Evolutionary conservation across 2,113 vertebrate species (phyloP).

Genomic region (Cettia cetti): DNA sequence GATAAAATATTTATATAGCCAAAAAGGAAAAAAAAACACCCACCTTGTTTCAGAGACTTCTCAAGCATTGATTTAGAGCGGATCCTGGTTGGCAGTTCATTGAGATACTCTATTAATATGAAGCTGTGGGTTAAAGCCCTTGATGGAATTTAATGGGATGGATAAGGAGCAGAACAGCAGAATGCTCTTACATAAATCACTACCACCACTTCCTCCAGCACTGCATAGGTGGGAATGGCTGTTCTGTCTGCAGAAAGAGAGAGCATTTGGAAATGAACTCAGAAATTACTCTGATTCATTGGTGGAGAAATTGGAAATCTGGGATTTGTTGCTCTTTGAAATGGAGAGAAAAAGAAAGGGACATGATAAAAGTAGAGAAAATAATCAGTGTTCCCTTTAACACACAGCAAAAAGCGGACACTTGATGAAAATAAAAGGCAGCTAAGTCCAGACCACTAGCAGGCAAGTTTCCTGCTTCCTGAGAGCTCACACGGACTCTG

Average conservation of each 20-base stretch:
- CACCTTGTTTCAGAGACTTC: neutral
- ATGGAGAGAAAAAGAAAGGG: neutral
- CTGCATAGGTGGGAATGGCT: neutral
- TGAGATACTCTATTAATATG: neutral
- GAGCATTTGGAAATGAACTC: neutral
- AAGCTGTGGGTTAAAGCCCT: neutral
- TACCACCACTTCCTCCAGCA: neutral
- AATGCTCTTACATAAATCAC: neutral
- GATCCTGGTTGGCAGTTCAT: neutral
- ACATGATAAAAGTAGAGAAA: neutral
- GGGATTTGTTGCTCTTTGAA: conserved; percentile 6
- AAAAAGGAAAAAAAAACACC: rapidly evolving
- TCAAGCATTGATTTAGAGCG: neutral
- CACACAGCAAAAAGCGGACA: neutral
- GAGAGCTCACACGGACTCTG: neutral
- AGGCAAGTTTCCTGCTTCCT: neutral
- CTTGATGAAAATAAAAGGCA: neutral
- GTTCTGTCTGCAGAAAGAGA: neutral
- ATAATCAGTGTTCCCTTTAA: neutral
- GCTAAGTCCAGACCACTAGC: neutral
- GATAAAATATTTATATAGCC: neutral
- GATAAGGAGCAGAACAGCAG: neutral
- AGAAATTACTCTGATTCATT: neutral
- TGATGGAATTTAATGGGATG: neutral
- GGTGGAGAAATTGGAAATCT: neutral